Conservation (phyloP, 2,888 invertebrate genomes). For the Ophion ellenae region DNA sequence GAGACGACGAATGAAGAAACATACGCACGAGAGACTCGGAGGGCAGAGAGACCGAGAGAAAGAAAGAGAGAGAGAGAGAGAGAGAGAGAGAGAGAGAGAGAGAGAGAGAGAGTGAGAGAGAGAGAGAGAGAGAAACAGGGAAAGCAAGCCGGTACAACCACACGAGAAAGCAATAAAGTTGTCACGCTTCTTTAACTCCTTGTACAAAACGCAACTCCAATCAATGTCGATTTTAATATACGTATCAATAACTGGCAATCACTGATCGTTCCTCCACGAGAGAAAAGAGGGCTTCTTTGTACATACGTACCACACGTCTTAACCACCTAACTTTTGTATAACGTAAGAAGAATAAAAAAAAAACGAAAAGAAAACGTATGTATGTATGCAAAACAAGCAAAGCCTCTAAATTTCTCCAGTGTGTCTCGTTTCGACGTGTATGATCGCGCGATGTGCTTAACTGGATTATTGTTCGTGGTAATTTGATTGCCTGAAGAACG, state of each 20-base stretch:
- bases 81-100: neutral
- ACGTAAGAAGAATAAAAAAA: constrained; percentile 4
- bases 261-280: constrained; percentile 56
- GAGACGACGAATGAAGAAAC: constrained; percentile 12
- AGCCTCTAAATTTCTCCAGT: neutral
- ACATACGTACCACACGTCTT: constrained; percentile 10
- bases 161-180: constrained; percentile 68
- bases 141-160: constrained; percentile 83
- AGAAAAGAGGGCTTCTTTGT: constrained; percentile 31
- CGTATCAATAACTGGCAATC: constrained; percentile 80
- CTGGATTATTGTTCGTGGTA: neutral
- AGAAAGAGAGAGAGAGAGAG: neutral
- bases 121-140: constrained; percentile 15
- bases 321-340: neutral
- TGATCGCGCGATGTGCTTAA: neutral
- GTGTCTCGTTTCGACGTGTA: constrained; percentile 5
- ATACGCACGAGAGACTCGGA: constrained; percentile 21
- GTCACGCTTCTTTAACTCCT: constrained; percentile 54
- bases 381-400: neutral
- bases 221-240: constrained; percentile 70
- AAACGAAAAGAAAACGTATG: constrained; percentile 4
- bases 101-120: constrained; percentile 71
- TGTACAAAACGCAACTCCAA: constrained; percentile 82
- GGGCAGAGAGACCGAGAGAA: neutral
- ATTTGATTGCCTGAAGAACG: constrained; percentile 52